Percentiles rank a stretch among this genome's conserved stretches.
Evolutionary conservation across 2,797 vertebrate species (phyloP).

Genomic region (Caiman crocodilus): DNA sequence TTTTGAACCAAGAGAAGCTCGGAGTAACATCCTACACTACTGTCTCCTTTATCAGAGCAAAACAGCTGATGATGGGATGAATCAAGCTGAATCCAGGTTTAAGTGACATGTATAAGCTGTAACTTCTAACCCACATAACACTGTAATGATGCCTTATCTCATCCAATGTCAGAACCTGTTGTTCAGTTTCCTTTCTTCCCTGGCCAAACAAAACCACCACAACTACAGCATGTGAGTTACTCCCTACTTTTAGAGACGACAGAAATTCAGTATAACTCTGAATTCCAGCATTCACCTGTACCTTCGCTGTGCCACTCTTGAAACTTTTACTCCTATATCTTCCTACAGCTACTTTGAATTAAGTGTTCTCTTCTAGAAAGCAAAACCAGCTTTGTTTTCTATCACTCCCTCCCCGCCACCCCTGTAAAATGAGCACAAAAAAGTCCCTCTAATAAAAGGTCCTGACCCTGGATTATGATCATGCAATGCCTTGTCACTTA

Average conservation of each 20-base stretch:
- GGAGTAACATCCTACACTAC: too few relatives aligned
- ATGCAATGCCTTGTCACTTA: rapidly evolving
- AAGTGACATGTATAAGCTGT: background rate
- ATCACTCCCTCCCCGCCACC: background rate
- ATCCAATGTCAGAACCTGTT: rapidly evolving
- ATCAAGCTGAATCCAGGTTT: background rate
- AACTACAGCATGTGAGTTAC: rapidly evolving
- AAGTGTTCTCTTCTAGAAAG: background rate
- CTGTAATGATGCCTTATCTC: background rate
- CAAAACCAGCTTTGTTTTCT: background rate
- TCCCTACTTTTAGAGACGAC: background rate
- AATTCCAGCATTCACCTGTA: background rate
- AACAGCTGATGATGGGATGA: too few relatives aligned
- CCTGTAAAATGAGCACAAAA: background rate
- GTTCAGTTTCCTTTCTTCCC: background rate
- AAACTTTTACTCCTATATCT: rapidly evolving
- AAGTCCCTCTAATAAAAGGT: rapidly evolving
- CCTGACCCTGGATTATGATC: background rate
- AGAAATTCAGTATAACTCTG: rapidly evolving
- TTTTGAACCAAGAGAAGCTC: background rate
- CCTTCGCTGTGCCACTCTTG: rapidly evolving
- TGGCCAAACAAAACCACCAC: background rate
- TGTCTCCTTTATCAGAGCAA: too few relatives aligned
- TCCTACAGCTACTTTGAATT: background rate
- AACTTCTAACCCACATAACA: background rate